Base-by-base conservation (phyloP, 2,113 vertebrate genomes). In the Columba livia region DNA sequence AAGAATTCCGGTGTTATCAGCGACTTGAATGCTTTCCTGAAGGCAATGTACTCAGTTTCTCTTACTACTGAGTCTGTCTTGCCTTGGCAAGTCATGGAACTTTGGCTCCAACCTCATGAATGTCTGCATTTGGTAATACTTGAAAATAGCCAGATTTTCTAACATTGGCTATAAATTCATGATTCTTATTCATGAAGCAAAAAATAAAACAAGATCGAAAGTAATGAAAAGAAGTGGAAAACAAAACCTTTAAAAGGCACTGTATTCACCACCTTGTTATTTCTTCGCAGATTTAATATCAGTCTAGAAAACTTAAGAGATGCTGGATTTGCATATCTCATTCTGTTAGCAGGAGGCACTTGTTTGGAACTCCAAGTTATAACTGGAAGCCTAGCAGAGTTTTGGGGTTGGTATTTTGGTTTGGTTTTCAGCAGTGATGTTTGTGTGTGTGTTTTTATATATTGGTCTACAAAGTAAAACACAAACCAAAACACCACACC, bases 1-100 rank as follows among this genome's bases (percentile, higher is more conserved):
- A 40, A 74, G 56, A 94, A 95, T 89, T 94, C 89, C 73, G 48
- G 51, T 42, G 77, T 95, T 92, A 95, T 71, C 84, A 91, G 77
- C 89, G 69, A 74, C 61, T 64, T 42, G 31, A 87, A 54, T 50
- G 65, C 61, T 29, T 71, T 86, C 77, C 72, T 78, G 80, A 80
- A 86, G 73, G 80, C 60, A 95, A 58, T 16, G 19, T 17, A 70
- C 64, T 84, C 47, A 24, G 24, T 48, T 94, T 91, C 74, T 47
- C 29, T 77, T 84, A 54, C 36, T 86, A 31, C 57, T 62, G 56
- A 84, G 71, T 74, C 28, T 31, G 75, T 88, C 79, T 74, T 89
- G 75, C 69, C 80, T 67, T 96, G 70, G 75, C 84, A 92, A 95
- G 69, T 79, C 58, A 65, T 38, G 36, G 56, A 88, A 57, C 44